Base-by-base conservation (phyloP, 2,888 invertebrate genomes). In the Chymomyza caudatula region DNA sequence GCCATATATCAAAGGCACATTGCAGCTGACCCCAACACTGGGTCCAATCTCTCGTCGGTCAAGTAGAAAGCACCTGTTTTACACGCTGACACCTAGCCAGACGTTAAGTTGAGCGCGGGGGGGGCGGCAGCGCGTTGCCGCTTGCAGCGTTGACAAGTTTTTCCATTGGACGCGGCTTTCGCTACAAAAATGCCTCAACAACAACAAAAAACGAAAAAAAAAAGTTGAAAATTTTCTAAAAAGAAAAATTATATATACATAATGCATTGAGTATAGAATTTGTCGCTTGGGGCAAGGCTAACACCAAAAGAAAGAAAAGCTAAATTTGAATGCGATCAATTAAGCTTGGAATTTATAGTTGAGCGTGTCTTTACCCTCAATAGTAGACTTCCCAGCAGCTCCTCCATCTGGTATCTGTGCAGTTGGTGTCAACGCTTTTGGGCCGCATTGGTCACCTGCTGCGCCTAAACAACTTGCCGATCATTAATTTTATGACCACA, bases 161-260 rank as follows among this genome's bases (percentile, higher is more conserved):
- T 80, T 74, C 76, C 78, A 74, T 55, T 72, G 70, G 23, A 54
- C 67, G 15, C 59, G 73, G 86, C 87, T 84, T 84, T 83, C 83
- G 83, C 87, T 87, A 83, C 79, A 83, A 83, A 83, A 87, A 83
- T 83, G 76, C 86, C 74, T 86, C 87, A 77, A 55, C 64, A 54
- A 70, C 65, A 43, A 63, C 37, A 60, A 74, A 66, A 59, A 65
- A 63, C 71, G 23, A 55, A 44, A 63, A 56, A 60, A 68, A 60
- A 60, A 29, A 65, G 57, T 65, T 53, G 65, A 63, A 78, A 72
- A 67, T 76, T 67, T 65, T 70, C 67, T 60, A 65, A 65, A 63
- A 67, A 63, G 37, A 43, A 63, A 49, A 44, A 54, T n/a, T 37
- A 37, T 37, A 11, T 37, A 29, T 11, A 37, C 11, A 60, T 59